Percentiles rank a stretch among this genome's conserved stretches.
Evolutionary conservation across 2,888 invertebrate genomes (phyloP).

Genomic region (Steinernema carpocapsae): DNA sequence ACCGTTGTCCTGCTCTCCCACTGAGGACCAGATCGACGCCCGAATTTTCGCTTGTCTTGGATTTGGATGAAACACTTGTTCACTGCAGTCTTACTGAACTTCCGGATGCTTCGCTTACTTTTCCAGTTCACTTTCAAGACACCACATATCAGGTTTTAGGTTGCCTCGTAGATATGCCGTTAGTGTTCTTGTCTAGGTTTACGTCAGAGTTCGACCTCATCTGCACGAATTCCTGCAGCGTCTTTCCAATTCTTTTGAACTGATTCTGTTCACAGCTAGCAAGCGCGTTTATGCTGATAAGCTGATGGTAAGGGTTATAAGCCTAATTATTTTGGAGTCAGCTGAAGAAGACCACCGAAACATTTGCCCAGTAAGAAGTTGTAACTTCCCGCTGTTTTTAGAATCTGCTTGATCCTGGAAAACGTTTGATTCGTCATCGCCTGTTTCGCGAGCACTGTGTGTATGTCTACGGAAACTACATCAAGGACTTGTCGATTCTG

Average conservation of each 20-base stretch:
- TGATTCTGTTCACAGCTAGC: slow-evolving; percentile 92
- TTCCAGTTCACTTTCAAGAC: slow-evolving; percentile 89
- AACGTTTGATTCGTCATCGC: slow-evolving; percentile 85
- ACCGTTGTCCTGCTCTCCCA: slow-evolving; percentile 77
- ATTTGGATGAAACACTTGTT: slow-evolving; percentile 92
- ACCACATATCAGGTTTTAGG: slow-evolving; percentile 78
- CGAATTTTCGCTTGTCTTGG: slow-evolving; percentile 80
- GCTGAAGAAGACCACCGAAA: not conserved
- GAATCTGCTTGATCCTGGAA: slow-evolving; percentile 85
- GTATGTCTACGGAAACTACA: slow-evolving; percentile 91
- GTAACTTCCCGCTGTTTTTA: too few relatives aligned
- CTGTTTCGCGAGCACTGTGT: slow-evolving; percentile 93
- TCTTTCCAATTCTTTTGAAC: slow-evolving; percentile 85
- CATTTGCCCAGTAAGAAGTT: too few relatives aligned
- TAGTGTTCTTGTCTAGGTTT: slow-evolving; percentile 71
- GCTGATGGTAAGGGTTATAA: slow-evolving; percentile 75
- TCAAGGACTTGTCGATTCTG: slow-evolving; percentile 89
- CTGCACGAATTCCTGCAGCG: slow-evolving; percentile 89
- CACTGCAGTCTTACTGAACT: slow-evolving; percentile 91
- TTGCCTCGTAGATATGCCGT: not conserved
- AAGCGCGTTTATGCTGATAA: slow-evolving; percentile 94
- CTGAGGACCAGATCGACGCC: slow-evolving; percentile 89
- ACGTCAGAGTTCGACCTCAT: slow-evolving; percentile 87
- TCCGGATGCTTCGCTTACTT: slow-evolving; percentile 88
- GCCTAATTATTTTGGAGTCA: not conserved